Evolutionary conservation across 2,888 invertebrate species (phyloP).

Genomic region (Cheilosia variabilis): DNA sequence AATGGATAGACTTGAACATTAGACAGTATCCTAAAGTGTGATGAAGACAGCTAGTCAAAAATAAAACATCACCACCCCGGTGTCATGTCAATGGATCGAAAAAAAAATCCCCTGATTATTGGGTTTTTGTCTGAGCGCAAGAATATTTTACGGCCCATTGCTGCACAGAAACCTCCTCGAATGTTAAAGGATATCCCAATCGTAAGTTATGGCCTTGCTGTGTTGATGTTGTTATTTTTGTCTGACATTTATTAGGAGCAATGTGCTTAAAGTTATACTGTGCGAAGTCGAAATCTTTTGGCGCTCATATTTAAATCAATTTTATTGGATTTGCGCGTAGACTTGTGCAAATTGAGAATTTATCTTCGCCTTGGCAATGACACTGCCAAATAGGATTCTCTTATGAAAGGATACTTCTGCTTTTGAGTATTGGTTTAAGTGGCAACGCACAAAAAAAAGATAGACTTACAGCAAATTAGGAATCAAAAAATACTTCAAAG

Average conservation of each 20-base stretch:
- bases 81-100: conserved; percentile 70
- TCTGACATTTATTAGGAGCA: conserved; percentile 52
- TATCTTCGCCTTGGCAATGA: not conserved
- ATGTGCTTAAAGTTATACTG: conserved; percentile 38
- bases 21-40: not conserved
- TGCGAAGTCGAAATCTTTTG: conserved; percentile 55
- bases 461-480: too few species aligned
- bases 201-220: conserved; percentile 57
- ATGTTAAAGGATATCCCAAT: conserved; percentile 35
- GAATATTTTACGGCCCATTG: conserved; percentile 68
- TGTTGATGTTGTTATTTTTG: conserved; percentile 54
- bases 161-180: conserved; percentile 9
- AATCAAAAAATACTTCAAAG: too few species aligned
- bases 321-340: conserved; percentile 17
- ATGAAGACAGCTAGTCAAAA: not conserved
- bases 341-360: not conserved
- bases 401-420: too few species aligned
- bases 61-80: conserved; percentile 35
- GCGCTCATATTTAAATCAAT: conserved; percentile 61
- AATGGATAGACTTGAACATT: conserved; percentile 36
- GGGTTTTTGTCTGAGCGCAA: conserved; percentile 67
- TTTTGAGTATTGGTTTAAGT: too few species aligned
- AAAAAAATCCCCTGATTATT: conserved; percentile 63
- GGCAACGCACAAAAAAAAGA: too few species aligned
- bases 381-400: not conserved